Conservation (phyloP, 2,113 vertebrate species). For the Vireo altiloquus region DNA sequence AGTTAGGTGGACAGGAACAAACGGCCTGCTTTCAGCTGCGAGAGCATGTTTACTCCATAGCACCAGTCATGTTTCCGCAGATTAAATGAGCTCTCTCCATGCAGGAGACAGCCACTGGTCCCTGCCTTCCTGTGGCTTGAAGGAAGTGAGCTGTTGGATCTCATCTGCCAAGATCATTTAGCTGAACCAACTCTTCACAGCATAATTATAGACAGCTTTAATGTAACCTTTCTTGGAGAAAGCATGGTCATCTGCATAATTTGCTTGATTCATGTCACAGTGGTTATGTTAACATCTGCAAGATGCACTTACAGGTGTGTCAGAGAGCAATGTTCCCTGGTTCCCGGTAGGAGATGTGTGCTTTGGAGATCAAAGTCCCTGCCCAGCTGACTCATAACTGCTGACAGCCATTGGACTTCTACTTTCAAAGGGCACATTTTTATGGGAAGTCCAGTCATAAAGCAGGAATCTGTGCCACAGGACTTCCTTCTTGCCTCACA, state of each 20-base stretch:
- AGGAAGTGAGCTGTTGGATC: not conserved
- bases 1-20: not conserved
- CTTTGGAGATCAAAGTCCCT: not conserved
- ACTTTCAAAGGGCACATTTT: not conserved
- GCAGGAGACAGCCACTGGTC: not conserved
- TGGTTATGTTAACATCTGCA: not conserved
- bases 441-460: not conserved
- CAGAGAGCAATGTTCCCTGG: not conserved
- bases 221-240: not conserved
- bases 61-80: not conserved
- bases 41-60: rapidly evolving
- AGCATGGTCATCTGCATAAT: not conserved
- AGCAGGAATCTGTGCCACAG: not conserved
- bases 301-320: not conserved
- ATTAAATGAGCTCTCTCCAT: not conserved
- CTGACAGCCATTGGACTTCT: not conserved
- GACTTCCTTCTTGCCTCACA: not conserved
- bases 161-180: not conserved
- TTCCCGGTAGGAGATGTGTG: not conserved
- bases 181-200: not conserved
- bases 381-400: not conserved
- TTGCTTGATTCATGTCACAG: not conserved
- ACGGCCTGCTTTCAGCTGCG: not conserved
- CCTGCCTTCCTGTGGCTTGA: rapidly evolving
- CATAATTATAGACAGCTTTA: not conserved